Percentiles rank a stretch among this genome's conserved stretches.
Conservation (phyloP, 1,140 invertebrate genomes). For the Myzus persicae region DNA sequence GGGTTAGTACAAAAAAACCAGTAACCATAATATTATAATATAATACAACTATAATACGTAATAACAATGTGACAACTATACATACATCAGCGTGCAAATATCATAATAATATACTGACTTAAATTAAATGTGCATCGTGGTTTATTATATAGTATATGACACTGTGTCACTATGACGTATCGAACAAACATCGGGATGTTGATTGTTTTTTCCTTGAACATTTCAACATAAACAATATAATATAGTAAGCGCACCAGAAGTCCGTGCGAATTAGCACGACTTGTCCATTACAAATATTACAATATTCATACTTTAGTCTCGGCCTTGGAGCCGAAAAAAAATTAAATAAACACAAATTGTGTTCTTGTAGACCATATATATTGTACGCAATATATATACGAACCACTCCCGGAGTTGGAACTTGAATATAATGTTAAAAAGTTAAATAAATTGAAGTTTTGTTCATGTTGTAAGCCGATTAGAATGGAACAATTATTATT, state of each 20-base stretch:
- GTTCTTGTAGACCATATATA: background rate
- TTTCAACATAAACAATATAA: background rate
- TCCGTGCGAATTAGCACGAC: background rate
- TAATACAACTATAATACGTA: background rate
- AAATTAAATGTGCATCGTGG: background rate
- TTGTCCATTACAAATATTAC: background rate
- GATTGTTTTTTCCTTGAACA: background rate
- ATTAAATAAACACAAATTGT: background rate
- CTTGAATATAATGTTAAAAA: background rate
- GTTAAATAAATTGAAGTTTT: background rate
- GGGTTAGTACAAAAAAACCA: background rate
- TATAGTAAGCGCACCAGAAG: background rate
- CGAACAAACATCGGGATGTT: background rate
- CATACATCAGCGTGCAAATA: background rate
- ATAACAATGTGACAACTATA: background rate
- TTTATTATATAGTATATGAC: background rate
- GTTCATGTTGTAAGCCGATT: background rate
- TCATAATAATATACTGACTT: background rate
- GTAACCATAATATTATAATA: background rate
- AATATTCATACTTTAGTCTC: background rate
- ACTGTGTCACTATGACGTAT: background rate
- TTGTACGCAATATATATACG: background rate
- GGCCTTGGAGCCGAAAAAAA: background rate
- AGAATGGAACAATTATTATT: background rate
- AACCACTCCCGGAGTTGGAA: background rate